phyloP scores from a whole-genome alignment of 2,888 invertebrate genomes.

The Argynnis bischoffii region DNA sequence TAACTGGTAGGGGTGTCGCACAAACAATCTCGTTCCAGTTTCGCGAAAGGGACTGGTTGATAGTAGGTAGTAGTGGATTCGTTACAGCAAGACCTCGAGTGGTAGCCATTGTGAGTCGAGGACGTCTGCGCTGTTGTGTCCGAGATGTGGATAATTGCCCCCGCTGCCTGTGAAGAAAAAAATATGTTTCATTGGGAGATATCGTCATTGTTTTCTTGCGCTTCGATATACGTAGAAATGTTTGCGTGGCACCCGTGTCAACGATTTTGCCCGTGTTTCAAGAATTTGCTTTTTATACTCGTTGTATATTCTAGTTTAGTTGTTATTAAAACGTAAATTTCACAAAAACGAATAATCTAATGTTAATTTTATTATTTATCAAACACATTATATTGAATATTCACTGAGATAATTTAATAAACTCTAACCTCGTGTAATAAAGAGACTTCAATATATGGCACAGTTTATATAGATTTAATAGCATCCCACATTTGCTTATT shows the following conservation, averaged over 20 bases:
- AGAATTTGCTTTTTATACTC: too few relatives aligned
- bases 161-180: constrained; percentile 55
- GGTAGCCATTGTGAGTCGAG: constrained; percentile 76
- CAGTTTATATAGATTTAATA: constrained; percentile 72
- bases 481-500: constrained; percentile 73
- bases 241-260: constrained; percentile 3
- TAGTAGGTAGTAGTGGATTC: constrained; percentile 75
- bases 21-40: constrained; percentile 78
- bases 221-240: constrained; percentile 38
- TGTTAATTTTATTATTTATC: background rate
- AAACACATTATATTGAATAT: background rate
- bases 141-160: constrained; percentile 80
- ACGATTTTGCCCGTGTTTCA: background rate
- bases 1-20: constrained; percentile 71
- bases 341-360: background rate
- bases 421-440: constrained; percentile 51
- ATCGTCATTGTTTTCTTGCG: constrained; percentile 45
- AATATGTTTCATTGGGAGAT: constrained; percentile 51
- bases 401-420: background rate
- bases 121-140: constrained; percentile 78
- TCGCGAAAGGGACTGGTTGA: constrained; percentile 71
- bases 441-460: constrained; percentile 62
- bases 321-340: too few relatives aligned
- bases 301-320: too few relatives aligned
- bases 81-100: constrained; percentile 77